These are phyloP conservation scores for Loris lydekkerianus DNA, from an alignment of 2,797 vertebrate genomes.

Conservation along the genomic window DNA sequence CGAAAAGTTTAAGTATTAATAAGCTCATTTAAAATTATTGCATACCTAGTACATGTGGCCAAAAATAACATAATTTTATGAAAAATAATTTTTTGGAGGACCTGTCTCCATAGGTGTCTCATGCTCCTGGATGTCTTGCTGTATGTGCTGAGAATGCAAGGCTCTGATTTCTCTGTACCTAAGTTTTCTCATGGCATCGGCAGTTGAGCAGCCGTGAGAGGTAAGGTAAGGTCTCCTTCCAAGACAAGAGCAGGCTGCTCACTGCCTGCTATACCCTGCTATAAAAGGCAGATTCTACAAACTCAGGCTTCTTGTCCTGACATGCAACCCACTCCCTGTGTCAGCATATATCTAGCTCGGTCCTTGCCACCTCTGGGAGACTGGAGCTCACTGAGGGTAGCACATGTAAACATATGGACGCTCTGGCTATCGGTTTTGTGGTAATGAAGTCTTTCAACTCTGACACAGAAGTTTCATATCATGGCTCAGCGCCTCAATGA, in stretches of 20 bases:
- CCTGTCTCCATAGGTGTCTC: background rate
- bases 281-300: background rate
- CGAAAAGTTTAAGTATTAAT: constrained; percentile 9
- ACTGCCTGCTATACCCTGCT: background rate
- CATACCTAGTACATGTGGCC: background rate
- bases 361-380: background rate
- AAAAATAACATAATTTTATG: constrained; percentile 21
- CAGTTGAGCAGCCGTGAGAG: background rate
- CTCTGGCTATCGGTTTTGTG: background rate
- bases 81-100: constrained; percentile 14
- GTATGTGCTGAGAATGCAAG: background rate
- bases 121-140: background rate
- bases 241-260: background rate
- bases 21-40: constrained; percentile 10
- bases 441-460: background rate
- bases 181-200: background rate
- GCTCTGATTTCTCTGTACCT: background rate
- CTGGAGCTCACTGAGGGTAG: background rate
- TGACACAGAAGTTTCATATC: background rate
- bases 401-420: background rate
- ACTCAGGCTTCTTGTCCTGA: background rate
- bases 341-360: background rate
- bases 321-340: background rate
- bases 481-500: too few species aligned
- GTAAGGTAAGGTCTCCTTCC: background rate